Percentiles rank a stretch among this genome's conserved stretches.
Evolutionary conservation across 1,140 invertebrate species (phyloP).

Genomic region (Antheraea pernyi): DNA sequence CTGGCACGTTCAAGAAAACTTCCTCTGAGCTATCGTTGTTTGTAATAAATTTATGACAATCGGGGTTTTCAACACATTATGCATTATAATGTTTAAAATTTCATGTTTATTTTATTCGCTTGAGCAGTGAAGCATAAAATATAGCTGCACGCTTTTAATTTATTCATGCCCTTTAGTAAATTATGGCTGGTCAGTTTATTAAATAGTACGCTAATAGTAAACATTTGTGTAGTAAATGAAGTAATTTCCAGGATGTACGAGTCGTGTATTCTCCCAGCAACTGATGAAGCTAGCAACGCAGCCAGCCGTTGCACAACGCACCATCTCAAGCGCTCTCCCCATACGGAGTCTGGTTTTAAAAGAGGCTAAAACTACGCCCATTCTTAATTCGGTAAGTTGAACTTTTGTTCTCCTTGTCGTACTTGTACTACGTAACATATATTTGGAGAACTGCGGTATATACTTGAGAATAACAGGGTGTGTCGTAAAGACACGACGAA

Average conservation of each 20-base stretch:
- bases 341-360: conserved; percentile 33
- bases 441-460: no score
- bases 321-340: conserved; percentile 32
- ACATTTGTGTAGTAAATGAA: background rate
- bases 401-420: background rate
- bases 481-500: no score
- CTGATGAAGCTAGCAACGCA: conserved; percentile 51
- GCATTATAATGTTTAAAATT: background rate
- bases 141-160: background rate
- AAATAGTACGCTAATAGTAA: background rate
- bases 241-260: conserved; percentile 47
- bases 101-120: background rate
- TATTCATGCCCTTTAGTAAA: background rate
- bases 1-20: no score
- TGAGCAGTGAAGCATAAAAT: background rate
- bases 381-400: conserved; percentile 54
- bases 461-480: no score
- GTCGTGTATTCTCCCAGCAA: conserved; percentile 49
- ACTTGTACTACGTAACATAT: no score
- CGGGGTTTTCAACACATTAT: background rate
- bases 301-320: conserved; percentile 30
- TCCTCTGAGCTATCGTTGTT: no score
- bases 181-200: no score
- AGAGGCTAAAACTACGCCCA: conserved; percentile 41
- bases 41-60: background rate